Base-by-base conservation (phyloP, 2,113 vertebrate genomes). In the Coptodon rendalli region DNA sequence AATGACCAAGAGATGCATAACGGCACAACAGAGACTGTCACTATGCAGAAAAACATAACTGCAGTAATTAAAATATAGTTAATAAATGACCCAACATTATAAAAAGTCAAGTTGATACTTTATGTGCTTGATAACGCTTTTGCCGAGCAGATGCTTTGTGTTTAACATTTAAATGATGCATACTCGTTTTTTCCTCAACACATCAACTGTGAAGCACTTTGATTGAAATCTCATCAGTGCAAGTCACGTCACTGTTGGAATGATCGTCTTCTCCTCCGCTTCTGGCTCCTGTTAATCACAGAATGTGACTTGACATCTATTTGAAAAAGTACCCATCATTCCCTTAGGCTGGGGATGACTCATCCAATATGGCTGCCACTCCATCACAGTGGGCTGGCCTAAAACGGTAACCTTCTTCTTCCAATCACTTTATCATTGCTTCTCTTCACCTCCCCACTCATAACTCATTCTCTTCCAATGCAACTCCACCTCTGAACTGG, bases 281-380 rank as follows among this genome's bases (percentile, higher is more conserved):
- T 73, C 92, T 79, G 83, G 87, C 59, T 63, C 82, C 53, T 87
- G 89, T 94, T 94, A 91, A 94, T 94, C 91, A 91, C 81, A 50
- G 86, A 93, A 90, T 92, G 87, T 61, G 92, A 90, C 83, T 83
- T 91, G 92, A 94, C 89, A 89, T 89, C 71, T 90, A 82, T 88
- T 91, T 93, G 90, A 93, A 89, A 90, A 90, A 94, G 93, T 82
- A 83, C 86, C 87, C 84, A 84, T 93, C 89, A 83, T 88, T 53
- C 66, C 66, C 59, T 12, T 1, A 17, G 79, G 85, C 82, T 76
- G 3, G 59, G 59, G 66, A 83, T 95, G 94, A 95, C 93, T 94
- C 94, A 94, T 94, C 93, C 84, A 89, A 54, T 88, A 86, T 88
- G 91, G 87, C 90, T 90, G 94, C 91, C 93, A 82, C 85, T 94